Evolutionary conservation across 1,140 invertebrate genomes (phyloP).

Genomic region (Cylas formicarius): DNA sequence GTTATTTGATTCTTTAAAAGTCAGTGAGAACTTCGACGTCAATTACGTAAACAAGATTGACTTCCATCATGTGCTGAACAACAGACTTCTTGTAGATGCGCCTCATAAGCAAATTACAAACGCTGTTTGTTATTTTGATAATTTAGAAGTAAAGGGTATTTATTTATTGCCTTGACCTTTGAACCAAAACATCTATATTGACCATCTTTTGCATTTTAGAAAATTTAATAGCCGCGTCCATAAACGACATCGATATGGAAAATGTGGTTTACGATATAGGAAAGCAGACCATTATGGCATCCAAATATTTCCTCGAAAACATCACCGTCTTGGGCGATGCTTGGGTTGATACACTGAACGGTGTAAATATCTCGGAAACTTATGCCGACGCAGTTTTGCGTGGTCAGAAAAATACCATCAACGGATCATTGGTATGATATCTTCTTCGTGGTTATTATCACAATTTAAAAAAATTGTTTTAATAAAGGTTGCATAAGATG

Average conservation of each 20-base stretch:
- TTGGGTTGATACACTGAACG: slow-evolving; percentile 26
- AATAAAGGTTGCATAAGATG: no score
- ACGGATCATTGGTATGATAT: slow-evolving; percentile 27
- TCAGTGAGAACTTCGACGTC: slow-evolving; percentile 28
- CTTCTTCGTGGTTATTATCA: no score
- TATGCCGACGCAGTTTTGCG: slow-evolving; percentile 24
- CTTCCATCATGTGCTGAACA: slow-evolving; percentile 27
- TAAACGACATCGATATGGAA: slow-evolving; percentile 30
- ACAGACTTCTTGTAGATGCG: slow-evolving; percentile 24
- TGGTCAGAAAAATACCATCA: slow-evolving; percentile 15
- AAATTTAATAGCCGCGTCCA: slow-evolving; percentile 19
- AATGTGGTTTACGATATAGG: slow-evolving; percentile 32
- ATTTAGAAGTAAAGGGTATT: slow-evolving; percentile 26
- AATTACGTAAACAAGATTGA: slow-evolving; percentile 27
- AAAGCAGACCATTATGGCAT: slow-evolving; percentile 21
- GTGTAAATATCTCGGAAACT: slow-evolving; percentile 25
- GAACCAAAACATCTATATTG: neutral
- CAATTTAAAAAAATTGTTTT: no score
- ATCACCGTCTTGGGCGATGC: slow-evolving; percentile 29
- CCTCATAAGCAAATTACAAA: slow-evolving; percentile 25
- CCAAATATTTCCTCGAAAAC: slow-evolving; percentile 28
- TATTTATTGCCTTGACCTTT: neutral
- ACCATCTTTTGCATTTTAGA: slow-evolving; percentile 13
- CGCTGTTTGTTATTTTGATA: slow-evolving; percentile 30
- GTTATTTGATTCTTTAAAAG: slow-evolving; percentile 26